phyloP scores from a whole-genome alignment of 2,888 invertebrate genomes.

The Eilema depressum region DNA sequence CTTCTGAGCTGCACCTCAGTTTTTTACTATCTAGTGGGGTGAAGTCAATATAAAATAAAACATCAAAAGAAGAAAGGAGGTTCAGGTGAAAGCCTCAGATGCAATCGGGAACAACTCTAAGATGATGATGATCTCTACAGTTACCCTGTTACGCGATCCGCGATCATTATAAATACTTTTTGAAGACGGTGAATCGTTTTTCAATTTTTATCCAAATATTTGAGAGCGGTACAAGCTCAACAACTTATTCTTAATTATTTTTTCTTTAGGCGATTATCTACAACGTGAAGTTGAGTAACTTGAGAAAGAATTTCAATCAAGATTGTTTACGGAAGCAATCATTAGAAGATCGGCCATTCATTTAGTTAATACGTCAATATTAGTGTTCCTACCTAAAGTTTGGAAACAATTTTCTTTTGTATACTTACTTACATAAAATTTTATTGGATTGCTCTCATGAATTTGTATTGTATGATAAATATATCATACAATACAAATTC shows the following conservation, averaged over 20 bases:
- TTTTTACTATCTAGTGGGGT: too few species aligned
- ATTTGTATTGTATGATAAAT: too few species aligned
- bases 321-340: conserved; percentile 50
- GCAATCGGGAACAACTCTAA: too few species aligned
- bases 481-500: too few species aligned
- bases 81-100: too few species aligned
- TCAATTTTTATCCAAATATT: not conserved
- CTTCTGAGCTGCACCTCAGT: too few species aligned
- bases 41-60: too few species aligned
- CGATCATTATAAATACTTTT: not conserved
- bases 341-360: conserved; percentile 22
- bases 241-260: conserved; percentile 9
- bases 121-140: not conserved
- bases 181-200: not conserved
- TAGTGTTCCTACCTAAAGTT: conserved; percentile 1
- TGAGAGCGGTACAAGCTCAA: not conserved
- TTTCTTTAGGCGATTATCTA: conserved; percentile 32
- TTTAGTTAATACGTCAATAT: conserved; percentile 33
- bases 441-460: not conserved
- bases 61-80: too few species aligned
- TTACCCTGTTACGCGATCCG: not conserved
- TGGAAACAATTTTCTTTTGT: not conserved
- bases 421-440: too few species aligned
- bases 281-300: conserved; percentile 52
- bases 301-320: conserved; percentile 62